A percentile compares a stretch with the other conserved stretches of the same genome.
Evolutionary conservation across 2,888 invertebrate species (phyloP).

Genomic region (Agrochola litura): DNA sequence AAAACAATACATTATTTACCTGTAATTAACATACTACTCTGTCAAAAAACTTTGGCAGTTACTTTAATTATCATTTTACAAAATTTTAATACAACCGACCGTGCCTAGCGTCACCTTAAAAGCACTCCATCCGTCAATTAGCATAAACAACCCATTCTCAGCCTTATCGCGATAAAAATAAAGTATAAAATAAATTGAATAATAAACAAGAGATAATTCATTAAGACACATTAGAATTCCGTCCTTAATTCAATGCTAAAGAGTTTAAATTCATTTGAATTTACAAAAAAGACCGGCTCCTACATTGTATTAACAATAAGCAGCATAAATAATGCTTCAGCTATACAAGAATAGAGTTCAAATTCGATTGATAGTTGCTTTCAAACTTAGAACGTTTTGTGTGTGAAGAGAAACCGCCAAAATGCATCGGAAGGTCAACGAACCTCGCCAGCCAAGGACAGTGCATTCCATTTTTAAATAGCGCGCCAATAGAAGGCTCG

Average conservation of each 20-base stretch:
- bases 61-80: constrained; percentile 67
- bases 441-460: constrained; percentile 89
- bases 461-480: constrained; percentile 90
- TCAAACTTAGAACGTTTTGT: constrained; percentile 77
- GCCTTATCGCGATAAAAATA: constrained; percentile 63
- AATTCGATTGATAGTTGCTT: constrained; percentile 67
- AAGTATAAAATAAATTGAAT: constrained; percentile 60
- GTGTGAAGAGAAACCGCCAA: constrained; percentile 84
- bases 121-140: constrained; percentile 70
- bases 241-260: constrained; percentile 73
- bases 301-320: constrained; percentile 65
- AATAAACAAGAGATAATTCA: constrained; percentile 67
- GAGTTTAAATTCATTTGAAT: constrained; percentile 77
- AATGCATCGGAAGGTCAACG: constrained; percentile 90
- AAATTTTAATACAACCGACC: constrained; percentile 72
- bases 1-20: constrained; percentile 49
- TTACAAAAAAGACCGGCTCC: constrained; percentile 68
- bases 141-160: constrained; percentile 61
- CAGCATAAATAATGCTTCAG: constrained; percentile 74
- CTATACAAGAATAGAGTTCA: constrained; percentile 69
- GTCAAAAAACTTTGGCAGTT: constrained; percentile 69
- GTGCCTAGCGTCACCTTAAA: constrained; percentile 74
- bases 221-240: constrained; percentile 70
- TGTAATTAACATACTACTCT: constrained; percentile 63
- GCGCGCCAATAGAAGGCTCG: constrained; percentile 89